Conservation (phyloP, 1,140 invertebrate species). For the Oedothorax gibbosus region DNA sequence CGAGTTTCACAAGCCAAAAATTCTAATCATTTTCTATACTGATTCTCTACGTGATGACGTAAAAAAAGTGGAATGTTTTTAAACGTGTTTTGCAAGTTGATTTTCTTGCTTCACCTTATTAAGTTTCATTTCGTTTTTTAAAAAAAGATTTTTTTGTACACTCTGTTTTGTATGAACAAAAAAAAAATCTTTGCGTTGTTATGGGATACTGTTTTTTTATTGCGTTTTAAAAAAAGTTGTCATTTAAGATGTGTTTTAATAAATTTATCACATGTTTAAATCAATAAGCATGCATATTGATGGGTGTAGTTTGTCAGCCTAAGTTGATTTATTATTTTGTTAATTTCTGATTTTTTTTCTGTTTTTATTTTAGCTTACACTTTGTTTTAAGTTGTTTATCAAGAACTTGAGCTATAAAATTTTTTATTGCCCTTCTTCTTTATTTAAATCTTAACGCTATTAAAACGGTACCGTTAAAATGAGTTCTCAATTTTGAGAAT, state of each 20-base stretch:
- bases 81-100: constrained; percentile 57
- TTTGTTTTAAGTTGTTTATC: no score
- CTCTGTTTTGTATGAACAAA: constrained; percentile 13
- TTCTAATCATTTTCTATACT: constrained; percentile 58
- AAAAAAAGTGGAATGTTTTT: constrained; percentile 42
- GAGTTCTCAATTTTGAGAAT: no score
- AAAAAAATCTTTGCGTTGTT: constrained; percentile 14
- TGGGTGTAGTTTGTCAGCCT: no score
- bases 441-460: no score
- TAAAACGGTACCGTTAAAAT: no score
- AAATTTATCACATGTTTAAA: constrained; percentile 3
- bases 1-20: constrained; percentile 49
- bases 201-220: constrained; percentile 16
- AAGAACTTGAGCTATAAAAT: no score
- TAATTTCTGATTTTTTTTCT: no score
- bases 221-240: not conserved
- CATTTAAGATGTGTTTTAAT: constrained; percentile 1
- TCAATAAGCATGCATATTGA: not conserved
- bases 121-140: constrained; percentile 41
- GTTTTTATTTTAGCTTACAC: no score
- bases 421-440: no score
- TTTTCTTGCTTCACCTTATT: constrained; percentile 47
- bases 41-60: constrained; percentile 26
- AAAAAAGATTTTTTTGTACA: constrained; percentile 37
- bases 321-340: no score